Base-by-base conservation (phyloP, 2,113 vertebrate genomes). In the Bufo bufo region DNA sequence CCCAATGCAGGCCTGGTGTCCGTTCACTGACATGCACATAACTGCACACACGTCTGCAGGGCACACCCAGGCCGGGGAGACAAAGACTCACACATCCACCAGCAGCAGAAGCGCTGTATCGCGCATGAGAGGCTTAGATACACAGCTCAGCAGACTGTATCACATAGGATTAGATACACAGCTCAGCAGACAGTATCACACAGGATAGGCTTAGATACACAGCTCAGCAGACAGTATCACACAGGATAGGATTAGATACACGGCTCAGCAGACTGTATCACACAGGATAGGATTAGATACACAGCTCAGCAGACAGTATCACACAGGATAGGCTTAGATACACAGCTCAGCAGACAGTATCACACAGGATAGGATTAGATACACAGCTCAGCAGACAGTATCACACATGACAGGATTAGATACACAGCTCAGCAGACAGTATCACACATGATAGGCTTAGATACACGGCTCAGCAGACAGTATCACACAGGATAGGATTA, bases 1-100 rank as follows among this genome's bases (percentile, higher is more conserved):
- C 86, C 86, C 86, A 59, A 19, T 72, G 77, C 65, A 87, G 59
- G 77, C 23, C 61, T 71, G 56, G 78, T 12, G 63, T 6, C 65
- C 33, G 66, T 43, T 56, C 49, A 59, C 85, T 16, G n/a, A 72
- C 84, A 61, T 43, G 14, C 10, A 74, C 33, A 45, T 49, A 84
- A 2, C 83, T 33, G 33, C 33, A 33, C 33, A 33, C 33, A 33
- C 33, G 33, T 33, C 33, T 33, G 33, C 33, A 33, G 33, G 66
- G 33, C 84, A 77, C 84, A 17, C 71, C 66, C 84, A 45, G 69
- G 4, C 52, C 47, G 9, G 1, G 14, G 3, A 78, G 16, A 78
- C 77, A 78, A 23, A 56, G 56, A 58, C 8, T 12, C 56, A 13
- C 56, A 58, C 56, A 58, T 58, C 56, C 56, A 58, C 56, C 13